Base-by-base conservation (phyloP, 2,797 vertebrate species). In the Rhinoraja longicauda region DNA sequence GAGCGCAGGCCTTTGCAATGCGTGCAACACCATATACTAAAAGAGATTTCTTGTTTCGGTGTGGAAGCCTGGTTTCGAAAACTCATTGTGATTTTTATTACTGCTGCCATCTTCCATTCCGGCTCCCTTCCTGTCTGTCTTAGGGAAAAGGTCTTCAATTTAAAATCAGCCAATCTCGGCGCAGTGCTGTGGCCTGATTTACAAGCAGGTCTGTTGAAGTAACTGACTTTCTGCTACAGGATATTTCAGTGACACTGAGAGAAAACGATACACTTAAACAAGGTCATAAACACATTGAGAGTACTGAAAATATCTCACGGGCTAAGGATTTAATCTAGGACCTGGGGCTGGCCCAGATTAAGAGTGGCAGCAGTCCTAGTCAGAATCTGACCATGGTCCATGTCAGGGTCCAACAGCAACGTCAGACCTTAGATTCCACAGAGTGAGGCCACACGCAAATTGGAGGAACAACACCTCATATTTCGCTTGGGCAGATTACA, bases 21-120 rank as follows among this genome's bases (percentile, higher is more conserved):
- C 45, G 67, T 75, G 36, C 17, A 73, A 53, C 39, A 92, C 67
- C 88, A 90, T 4, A 26, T 90, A 53, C 88, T 53, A 73, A 91
- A 73, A 91, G 32, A 73, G 45, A 15, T 59, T 82, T 26, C 12
- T 78, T 84, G 57, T 53, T 92, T 45, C 75, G 26, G 75, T 57
- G 70, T 73, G 70, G n/a, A 57, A 53, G 39, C 26, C 36, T 73
- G 45, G 70, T 92, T 73, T 92, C 29, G 70, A 29, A 92, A 92
- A 92, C 67, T 53, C 67, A 92, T 92, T 70, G 73, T 92, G 70
- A 45, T 53, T 92, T 92, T 75, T 92, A 92, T 92, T 73, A 92
- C 6, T 36, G 10, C 64, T 72, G 90, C 90, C 90, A 92, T 53
- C 62, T 92, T 53, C 90, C 36, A 73, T 92, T 92, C 90, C 67